Percentiles rank a stretch among this genome's conserved stretches.
Conservation (phyloP, 2,113 vertebrate species). For the Heterocephalus glaber region DNA sequence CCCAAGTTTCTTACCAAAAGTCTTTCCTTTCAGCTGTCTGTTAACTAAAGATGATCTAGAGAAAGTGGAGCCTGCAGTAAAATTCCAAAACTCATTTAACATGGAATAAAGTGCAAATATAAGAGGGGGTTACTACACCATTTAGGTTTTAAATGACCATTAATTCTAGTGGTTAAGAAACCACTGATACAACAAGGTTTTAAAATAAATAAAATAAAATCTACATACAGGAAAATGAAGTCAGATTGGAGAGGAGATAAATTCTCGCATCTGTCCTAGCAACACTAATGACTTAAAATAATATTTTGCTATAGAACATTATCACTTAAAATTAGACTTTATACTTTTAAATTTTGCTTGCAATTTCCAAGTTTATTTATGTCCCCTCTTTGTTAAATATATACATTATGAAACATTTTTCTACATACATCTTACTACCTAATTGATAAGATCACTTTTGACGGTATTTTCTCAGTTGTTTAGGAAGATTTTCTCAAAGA, state of each 20-base stretch:
- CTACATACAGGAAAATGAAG: not conserved
- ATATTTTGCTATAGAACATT: not conserved
- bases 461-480: not conserved
- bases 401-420: not conserved
- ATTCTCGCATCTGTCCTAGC: not conserved
- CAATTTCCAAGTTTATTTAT: not conserved
- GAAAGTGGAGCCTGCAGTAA: slow-evolving; percentile 8
- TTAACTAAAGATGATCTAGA: slow-evolving; percentile 47
- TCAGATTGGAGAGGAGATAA: not conserved
- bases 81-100: slow-evolving; percentile 11
- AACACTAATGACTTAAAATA: not conserved
- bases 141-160: not conserved
- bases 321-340: not conserved
- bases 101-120: slow-evolving; percentile 21
- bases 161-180: slow-evolving; percentile 12
- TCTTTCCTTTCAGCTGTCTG: not conserved
- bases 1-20: not conserved
- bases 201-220: not conserved
- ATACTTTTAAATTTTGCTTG: not conserved
- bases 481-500: slow-evolving; percentile 5
- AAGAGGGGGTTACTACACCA: not conserved
- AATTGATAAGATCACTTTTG: not conserved
- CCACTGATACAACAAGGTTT: not conserved
- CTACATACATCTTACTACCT: not conserved
- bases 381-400: slow-evolving; percentile 1